A percentile compares a stretch with the other conserved stretches of the same genome.
Conservation (phyloP, 1,140 invertebrate species). For the Zaprionus ghesquierei region DNA sequence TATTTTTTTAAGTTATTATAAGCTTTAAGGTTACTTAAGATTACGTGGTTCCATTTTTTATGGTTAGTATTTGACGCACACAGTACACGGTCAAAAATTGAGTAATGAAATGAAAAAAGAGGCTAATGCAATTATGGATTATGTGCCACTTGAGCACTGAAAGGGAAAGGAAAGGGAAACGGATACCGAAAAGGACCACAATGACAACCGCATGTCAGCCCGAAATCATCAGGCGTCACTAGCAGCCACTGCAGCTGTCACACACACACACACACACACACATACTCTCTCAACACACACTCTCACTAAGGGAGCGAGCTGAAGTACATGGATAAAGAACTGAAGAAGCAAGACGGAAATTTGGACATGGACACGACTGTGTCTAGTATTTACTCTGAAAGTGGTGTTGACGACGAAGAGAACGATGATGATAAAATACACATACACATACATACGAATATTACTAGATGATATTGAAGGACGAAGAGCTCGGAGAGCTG, state of each 20-base stretch:
- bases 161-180: constrained; percentile 3
- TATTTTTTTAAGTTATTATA: no score
- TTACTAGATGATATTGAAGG: not conserved
- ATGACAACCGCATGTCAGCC: constrained; percentile 44
- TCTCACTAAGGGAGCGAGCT: not conserved
- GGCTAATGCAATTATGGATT: constrained; percentile 18
- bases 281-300: not conserved
- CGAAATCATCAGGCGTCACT: constrained; percentile 44
- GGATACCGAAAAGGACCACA: constrained; percentile 6
- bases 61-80: no score
- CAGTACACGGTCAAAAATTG: not conserved
- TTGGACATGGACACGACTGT: constrained; percentile 39
- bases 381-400: constrained; percentile 27
- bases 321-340: not conserved
- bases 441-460: not conserved
- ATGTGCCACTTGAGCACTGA: not conserved
- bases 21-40: no score
- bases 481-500: not conserved
- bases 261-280: not conserved
- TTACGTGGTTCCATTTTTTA: no score
- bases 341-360: constrained; percentile 7
- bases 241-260: constrained; percentile 40
- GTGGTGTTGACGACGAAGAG: no score
- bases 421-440: not conserved
- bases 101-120: not conserved